These are phyloP conservation scores for human DNA, from an alignment of 2,113 vertebrate genomes.

Conservation along the genomic window GRCh38 chr4:29086501-29087000, in stretches of 20 bases:
- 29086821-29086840: not conserved
- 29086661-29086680: not conserved
- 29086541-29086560: not conserved
- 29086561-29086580: not conserved
- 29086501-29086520: not conserved
- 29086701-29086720: not conserved
- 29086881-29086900: not conserved
- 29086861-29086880: no score
- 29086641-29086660: not conserved
- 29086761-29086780: not conserved
- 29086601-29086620: not conserved
- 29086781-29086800: not conserved
- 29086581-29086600: not conserved
- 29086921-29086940: not conserved
- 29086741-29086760: not conserved
- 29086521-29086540: not conserved
- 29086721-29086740: not conserved
- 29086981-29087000: no score
- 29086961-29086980: no score
- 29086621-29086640: not conserved
- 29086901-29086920: not conserved
- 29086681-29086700: not conserved
- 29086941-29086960: no score
- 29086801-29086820: not conserved
- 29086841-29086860: not conserved